Base-by-base conservation (phyloP, 2,888 invertebrate genomes). In the Morpho deidamia region DNA sequence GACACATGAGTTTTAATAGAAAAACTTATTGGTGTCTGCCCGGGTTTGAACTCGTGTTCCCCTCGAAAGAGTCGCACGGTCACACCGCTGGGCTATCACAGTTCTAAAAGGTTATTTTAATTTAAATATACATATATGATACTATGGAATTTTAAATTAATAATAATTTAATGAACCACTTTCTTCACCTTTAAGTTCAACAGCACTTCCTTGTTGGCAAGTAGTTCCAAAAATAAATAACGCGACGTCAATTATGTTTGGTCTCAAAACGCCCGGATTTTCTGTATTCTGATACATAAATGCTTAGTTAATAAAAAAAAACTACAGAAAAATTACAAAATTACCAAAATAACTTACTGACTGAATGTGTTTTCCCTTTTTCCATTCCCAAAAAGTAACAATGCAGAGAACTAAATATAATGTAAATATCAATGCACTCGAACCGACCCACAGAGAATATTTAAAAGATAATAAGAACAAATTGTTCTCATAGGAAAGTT, bases 401-500 rank as follows among this genome's bases (percentile, higher is more conserved):
- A 78, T 51, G 8, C 83, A 69, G 1, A 91, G 61, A 0, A 79
- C 77, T 1, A 88, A 45, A 8, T 88, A 82, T 43, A 91, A 74
- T 23, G 92, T 49, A 10, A 90, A 57, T 4, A 92, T 67, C 34
- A 93, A 68, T 0, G 76, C 83, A 7, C 84, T 63, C 12, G 90
- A 86, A 33, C 91, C 90, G 46, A 91, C 77, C 94, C 94, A 94
- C n/a, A 95, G 94, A 1, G 85, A 77, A 34, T 73, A 81, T 54
- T 91, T 88, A 68, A 95, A 95, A 0, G 95, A 94, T 32, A 95
- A 76, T 1, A 92, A 74, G 69, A 93, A 95, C 43, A 95, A 91
- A 69, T 95, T 95, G 61, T 92, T 92, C 40, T 95, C 92, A 59
- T 93, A 93, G 0, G 95, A 93, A 7, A 95, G 71, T 67, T 94